Percentiles rank a stretch among this genome's conserved stretches.
Conservation (phyloP, 1,140 invertebrate species). For the Hyles vespertilio region DNA sequence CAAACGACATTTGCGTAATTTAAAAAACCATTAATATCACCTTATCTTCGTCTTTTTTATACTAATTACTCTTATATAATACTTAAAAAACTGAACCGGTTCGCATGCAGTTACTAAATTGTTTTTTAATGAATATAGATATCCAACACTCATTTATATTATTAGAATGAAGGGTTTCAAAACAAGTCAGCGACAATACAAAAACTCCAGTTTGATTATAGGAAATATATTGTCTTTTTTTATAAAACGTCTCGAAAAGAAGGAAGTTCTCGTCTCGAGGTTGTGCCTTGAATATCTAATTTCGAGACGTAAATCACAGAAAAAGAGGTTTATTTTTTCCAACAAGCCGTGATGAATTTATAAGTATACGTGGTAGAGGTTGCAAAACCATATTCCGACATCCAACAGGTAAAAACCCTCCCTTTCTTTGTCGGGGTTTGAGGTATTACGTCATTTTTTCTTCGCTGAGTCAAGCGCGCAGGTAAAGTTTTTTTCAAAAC, state of each 20-base stretch:
- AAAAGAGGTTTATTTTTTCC: slow-evolving; percentile 3
- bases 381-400: slow-evolving; percentile 1
- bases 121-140: no score
- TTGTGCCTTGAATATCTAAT: not conserved
- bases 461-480: slow-evolving; percentile 28
- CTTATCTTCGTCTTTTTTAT: no score
- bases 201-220: not conserved
- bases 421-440: slow-evolving; percentile 15
- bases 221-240: not conserved
- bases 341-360: not conserved
- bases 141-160: no score
- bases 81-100: no score
- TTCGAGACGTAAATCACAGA: not conserved
- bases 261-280: not conserved
- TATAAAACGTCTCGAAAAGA: not conserved
- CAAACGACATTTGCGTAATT: no score
- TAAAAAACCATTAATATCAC: no score
- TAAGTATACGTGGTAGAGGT: slow-evolving; percentile 2
- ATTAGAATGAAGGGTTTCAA: no score
- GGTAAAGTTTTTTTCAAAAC: slow-evolving; percentile 30
- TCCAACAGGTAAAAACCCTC: slow-evolving; percentile 10
- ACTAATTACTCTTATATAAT: no score
- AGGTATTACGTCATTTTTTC: slow-evolving; percentile 23
- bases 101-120: no score
- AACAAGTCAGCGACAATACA: no score